These are phyloP conservation scores for Sphaerophoria rueppellii DNA, from an alignment of 2,888 invertebrate genomes.

Conservation along the genomic window DNA sequence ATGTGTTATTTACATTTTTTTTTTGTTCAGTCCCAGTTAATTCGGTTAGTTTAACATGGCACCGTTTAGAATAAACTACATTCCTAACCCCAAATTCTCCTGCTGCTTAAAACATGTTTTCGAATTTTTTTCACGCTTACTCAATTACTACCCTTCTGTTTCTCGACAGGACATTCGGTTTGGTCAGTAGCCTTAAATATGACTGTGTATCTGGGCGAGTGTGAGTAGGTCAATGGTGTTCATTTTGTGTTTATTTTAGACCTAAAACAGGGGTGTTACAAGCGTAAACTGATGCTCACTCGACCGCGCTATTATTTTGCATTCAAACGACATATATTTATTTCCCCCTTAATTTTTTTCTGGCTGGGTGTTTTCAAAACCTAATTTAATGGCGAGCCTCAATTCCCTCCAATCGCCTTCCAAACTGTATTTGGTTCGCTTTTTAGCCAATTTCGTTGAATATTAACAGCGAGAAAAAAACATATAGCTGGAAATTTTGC, in stretches of 20 bases:
- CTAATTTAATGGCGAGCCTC: no score
- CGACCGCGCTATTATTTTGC: constrained; percentile 52
- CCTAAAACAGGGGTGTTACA: constrained; percentile 25
- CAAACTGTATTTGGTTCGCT: neutral
- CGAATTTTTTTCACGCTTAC: constrained; percentile 15
- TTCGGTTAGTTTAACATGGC: constrained; percentile 40
- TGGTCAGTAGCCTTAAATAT: constrained; percentile 1
- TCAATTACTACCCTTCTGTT: constrained; percentile 52
- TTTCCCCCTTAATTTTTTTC: neutral
- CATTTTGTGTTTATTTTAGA: constrained; percentile 61
- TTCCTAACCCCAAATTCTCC: neutral
- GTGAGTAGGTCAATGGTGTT: constrained; percentile 56
- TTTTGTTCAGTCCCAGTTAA: neutral
- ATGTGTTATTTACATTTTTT: constrained; percentile 43
- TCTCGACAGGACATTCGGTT: constrained; percentile 34
- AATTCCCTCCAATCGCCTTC: neutral
- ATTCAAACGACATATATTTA: constrained; percentile 23
- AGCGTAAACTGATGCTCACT: constrained; percentile 50
- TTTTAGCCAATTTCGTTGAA: constrained; percentile 32
- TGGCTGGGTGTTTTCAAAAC: constrained; percentile 6
- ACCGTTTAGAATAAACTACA: constrained; percentile 6
- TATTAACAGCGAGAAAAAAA: constrained; percentile 6
- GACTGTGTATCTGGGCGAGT: neutral
- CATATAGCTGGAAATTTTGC: no score
- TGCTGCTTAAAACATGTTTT: neutral